phyloP scores from a whole-genome alignment of 1,140 invertebrate species.

The Kradibia gibbosae region DNA sequence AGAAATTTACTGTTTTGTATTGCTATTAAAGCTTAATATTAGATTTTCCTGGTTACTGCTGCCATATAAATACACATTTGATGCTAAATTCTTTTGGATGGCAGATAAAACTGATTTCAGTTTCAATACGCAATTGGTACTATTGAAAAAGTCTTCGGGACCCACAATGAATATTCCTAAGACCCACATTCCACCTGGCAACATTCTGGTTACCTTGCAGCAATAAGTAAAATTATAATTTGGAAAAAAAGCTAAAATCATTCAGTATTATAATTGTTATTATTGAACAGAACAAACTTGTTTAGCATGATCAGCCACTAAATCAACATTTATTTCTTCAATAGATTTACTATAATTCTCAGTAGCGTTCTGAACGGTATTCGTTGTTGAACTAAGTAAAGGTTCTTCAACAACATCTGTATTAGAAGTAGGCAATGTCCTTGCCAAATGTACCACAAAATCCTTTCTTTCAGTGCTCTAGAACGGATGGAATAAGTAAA shows the following conservation, averaged over 20 bases:
- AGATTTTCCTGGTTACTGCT: conserved; percentile 72
- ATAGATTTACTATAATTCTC: conserved; percentile 65
- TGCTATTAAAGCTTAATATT: conserved; percentile 72
- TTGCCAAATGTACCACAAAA: conserved; percentile 81
- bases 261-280: not conserved
- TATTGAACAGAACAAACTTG: conserved; percentile 69
- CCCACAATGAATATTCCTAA: conserved; percentile 78
- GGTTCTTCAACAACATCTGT: conserved; percentile 69
- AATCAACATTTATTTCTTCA: conserved; percentile 74
- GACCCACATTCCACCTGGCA: conserved; percentile 86
- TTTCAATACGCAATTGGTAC: conserved; percentile 68
- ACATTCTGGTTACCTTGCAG: conserved; percentile 81
- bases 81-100: conserved; percentile 74
- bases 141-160: conserved; percentile 77
- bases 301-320: conserved; percentile 81
- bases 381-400: conserved; percentile 52
- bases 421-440: conserved; percentile 77
- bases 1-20: conserved; percentile 67
- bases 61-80: conserved; percentile 76
- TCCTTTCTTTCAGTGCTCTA: conserved; percentile 78
- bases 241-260: conserved; percentile 34
- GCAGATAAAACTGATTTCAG: conserved; percentile 74
- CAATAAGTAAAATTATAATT: conserved; percentile 37
- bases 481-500: conserved; percentile 56
- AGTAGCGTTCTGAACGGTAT: conserved; percentile 52